Evolutionary conservation across 2,113 vertebrate species (phyloP), one percentile per base, ranked within the genome.

Genomic region (Oceanites oceanicus): DNA sequence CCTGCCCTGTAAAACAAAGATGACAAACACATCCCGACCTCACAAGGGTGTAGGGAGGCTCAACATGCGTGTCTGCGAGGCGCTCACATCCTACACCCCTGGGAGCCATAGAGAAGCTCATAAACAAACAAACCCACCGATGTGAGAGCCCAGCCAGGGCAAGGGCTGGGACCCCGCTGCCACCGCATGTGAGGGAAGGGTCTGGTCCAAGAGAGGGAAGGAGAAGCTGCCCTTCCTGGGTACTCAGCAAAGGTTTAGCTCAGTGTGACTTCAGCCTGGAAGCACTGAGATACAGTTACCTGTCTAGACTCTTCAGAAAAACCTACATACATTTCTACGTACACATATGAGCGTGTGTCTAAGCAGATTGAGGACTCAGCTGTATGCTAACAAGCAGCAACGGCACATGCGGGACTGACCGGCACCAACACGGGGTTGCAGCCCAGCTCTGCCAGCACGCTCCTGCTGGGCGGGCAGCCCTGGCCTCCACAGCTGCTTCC

Each of bases 111-210:
- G 94, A 62, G 68, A 83, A 85, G 68, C 52, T 83, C 67, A 82
- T 75, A 88, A 92, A 96, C 86, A 92, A 96, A 92, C 61, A 17
- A 83, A 90, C 83, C 58, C 84, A 47, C 63, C 86, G 74, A 74
- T 82, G 72, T 34, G 71, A 92, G 61, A 50, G n/a, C 59, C 2
- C 8, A 85, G 47, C 29, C 2, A 13, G 44, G n/a, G 76, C 6
- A 0, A 84, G 59, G 34, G 47, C 87, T 77, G 55, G 49, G 53
- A 34, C 34, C 0, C 2, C 1, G 0, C 36, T 58, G 53, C 49
- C 10, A 16, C 74, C 11, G 11, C 0, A 0, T 34, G 63, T 3
- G 18, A 76, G 11, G 27, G 40, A 67, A 62, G 38, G 34, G 23
- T 55, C 67, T 65, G 74, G 38, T 50, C 75, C 50, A 52, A 52